phyloP scores from a whole-genome alignment of 2,888 invertebrate genomes.

The Hirtodrosophila histrioides region DNA sequence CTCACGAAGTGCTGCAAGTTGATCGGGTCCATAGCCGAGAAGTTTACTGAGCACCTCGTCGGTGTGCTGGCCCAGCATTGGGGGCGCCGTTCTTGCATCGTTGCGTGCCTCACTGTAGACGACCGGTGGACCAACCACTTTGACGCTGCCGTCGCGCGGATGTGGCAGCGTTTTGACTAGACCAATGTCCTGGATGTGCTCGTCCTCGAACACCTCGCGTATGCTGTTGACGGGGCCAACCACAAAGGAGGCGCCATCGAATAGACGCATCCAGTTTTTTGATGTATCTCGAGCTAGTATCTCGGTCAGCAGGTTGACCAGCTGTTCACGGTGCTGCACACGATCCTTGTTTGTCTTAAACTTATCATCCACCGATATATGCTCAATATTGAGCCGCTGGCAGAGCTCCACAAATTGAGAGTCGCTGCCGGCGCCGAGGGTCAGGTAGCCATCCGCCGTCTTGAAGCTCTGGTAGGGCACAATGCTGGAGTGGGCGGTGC shows the following conservation, averaged over 20 bases:
- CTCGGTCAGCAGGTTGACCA: constrained; percentile 87
- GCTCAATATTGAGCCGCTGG: constrained; percentile 86
- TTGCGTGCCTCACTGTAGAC: constrained; percentile 90
- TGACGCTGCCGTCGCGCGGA: constrained; percentile 88
- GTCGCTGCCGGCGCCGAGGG: constrained; percentile 95
- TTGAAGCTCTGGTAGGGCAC: constrained; percentile 97
- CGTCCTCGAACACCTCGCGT: constrained; percentile 93
- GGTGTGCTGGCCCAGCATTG: constrained; percentile 95
- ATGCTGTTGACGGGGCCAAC: constrained; percentile 96
- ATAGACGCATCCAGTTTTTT: constrained; percentile 89
- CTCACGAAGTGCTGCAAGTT: constrained; percentile 85
- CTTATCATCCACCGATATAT: constrained; percentile 87
- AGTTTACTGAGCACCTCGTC: constrained; percentile 88
- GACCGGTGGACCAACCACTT: constrained; percentile 94
- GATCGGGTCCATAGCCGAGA: constrained; percentile 87
- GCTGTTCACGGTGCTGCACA: constrained; percentile 90
- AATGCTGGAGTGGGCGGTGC: constrained; percentile 97
- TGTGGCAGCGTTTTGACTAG: constrained; percentile 90
- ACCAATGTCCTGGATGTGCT: constrained; percentile 91
- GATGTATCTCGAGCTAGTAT: constrained; percentile 88
- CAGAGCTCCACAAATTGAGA: constrained; percentile 91
- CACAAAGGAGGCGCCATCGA: constrained; percentile 92
- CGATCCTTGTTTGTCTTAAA: constrained; percentile 90
- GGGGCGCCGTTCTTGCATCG: constrained; percentile 90
- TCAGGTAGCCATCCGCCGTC: constrained; percentile 92